Percentiles rank a stretch among this genome's conserved stretches.
phyloP scores from a whole-genome alignment of 2,797 vertebrate species.

The Mareca penelope region DNA sequence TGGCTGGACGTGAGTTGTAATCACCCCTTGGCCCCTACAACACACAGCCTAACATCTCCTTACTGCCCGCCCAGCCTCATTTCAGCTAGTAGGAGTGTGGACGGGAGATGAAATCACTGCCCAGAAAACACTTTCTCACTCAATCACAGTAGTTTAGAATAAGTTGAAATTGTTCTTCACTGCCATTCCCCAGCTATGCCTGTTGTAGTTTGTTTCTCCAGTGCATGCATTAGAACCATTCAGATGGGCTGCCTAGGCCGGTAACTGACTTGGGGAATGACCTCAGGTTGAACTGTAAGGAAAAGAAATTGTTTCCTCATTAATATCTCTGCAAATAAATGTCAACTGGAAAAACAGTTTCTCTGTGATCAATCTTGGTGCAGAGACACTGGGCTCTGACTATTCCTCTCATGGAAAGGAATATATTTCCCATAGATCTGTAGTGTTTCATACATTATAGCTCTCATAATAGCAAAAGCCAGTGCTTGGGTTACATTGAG shows the following conservation, averaged over 20 bases:
- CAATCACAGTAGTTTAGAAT: neutral
- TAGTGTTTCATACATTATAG: conserved; percentile 59
- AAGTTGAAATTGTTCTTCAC: neutral
- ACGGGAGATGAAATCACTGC: neutral
- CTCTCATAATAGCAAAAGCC: conserved; percentile 58
- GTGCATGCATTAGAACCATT: neutral
- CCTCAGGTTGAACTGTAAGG: conserved; percentile 57
- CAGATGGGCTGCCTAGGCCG: conserved; percentile 6
- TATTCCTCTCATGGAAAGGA: conserved; percentile 50
- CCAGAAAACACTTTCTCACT: neutral
- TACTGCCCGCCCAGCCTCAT: neutral
- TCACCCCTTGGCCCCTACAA: neutral
- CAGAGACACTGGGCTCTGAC: conserved; percentile 45
- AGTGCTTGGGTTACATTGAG: conserved; percentile 42
- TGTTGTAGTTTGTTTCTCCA: neutral
- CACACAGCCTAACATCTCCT: neutral
- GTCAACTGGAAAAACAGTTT: conserved; percentile 65
- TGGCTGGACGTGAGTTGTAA: neutral
- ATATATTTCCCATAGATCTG: conserved; percentile 66
- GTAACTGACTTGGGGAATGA: conserved; percentile 48
- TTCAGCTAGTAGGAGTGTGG: neutral
- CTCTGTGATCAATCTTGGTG: conserved; percentile 55
- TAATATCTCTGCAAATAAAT: conserved; percentile 64
- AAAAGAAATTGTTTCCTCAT: conserved; percentile 67
- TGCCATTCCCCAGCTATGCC: neutral